Conservation (phyloP, 2,888 invertebrate genomes). For the Microctonus aethiopoides region DNA sequence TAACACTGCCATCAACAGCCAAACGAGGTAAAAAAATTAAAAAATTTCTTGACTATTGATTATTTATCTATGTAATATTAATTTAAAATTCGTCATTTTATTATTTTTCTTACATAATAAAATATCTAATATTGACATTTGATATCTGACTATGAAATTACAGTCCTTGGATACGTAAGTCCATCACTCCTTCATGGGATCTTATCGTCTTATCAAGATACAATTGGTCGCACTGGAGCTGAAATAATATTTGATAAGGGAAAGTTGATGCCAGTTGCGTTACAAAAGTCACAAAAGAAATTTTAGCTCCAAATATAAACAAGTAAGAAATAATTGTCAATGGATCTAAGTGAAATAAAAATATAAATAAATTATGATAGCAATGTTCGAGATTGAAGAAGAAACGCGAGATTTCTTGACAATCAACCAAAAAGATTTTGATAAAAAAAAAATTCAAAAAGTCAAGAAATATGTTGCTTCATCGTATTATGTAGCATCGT, state of each 20-base stretch:
- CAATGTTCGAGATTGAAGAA: constrained; percentile 52
- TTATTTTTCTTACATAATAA: too few relatives aligned
- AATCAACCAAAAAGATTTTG: constrained; percentile 48
- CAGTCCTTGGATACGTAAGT: constrained; percentile 54
- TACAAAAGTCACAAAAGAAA: neutral
- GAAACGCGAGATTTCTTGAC: constrained; percentile 58
- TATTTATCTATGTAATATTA: neutral
- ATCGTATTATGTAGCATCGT: constrained; percentile 36
- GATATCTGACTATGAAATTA: neutral
- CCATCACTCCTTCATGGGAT: constrained; percentile 44
- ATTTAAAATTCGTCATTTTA: too few relatives aligned
- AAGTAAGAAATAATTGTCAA: neutral
- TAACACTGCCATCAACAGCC: constrained; percentile 48
- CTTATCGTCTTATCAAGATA: constrained; percentile 54
- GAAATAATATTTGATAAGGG: constrained; percentile 47
- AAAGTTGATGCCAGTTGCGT: constrained; percentile 3
- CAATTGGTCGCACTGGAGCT: constrained; percentile 52
- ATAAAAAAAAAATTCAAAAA: constrained; percentile 29
- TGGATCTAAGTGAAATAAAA: neutral
- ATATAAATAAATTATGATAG: neutral
- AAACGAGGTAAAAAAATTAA: constrained; percentile 48
- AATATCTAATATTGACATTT: neutral
- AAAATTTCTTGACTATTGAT: neutral
- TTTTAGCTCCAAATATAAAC: constrained; percentile 16
- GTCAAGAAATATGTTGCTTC: constrained; percentile 25